Conservation (phyloP, 1,140 invertebrate genomes). For the Lamellibrachia luymesi region DNA sequence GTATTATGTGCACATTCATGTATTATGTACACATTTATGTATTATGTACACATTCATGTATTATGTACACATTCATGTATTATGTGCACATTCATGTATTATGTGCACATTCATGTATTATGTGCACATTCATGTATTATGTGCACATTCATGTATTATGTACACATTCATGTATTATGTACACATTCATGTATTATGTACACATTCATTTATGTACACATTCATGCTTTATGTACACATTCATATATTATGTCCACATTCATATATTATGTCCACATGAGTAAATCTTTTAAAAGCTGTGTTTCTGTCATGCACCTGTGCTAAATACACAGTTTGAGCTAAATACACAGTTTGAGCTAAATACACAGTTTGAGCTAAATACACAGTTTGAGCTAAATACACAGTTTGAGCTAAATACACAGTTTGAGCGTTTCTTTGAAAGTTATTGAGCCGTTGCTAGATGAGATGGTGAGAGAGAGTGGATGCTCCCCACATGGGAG, state of each 20-base stretch:
- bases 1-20: not conserved
- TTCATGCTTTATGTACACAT: not conserved
- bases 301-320: not conserved
- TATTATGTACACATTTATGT: not conserved
- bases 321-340: not conserved
- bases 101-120: not conserved
- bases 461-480: not conserved
- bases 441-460: not conserved
- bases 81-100: not conserved
- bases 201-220: not conserved
- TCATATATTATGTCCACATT: not conserved
- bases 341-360: not conserved
- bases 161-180: not conserved
- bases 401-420: not conserved
- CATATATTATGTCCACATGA: not conserved
- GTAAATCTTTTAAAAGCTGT: not conserved
- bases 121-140: not conserved
- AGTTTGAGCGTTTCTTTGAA: not conserved
- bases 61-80: not conserved
- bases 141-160: not conserved
- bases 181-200: not conserved
- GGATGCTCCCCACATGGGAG: not conserved
- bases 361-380: not conserved
- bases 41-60: not conserved
- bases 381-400: not conserved